These are phyloP conservation scores for Calliopsis andreniformis DNA, from an alignment of 1,140 invertebrate species.

Conservation along the genomic window DNA sequence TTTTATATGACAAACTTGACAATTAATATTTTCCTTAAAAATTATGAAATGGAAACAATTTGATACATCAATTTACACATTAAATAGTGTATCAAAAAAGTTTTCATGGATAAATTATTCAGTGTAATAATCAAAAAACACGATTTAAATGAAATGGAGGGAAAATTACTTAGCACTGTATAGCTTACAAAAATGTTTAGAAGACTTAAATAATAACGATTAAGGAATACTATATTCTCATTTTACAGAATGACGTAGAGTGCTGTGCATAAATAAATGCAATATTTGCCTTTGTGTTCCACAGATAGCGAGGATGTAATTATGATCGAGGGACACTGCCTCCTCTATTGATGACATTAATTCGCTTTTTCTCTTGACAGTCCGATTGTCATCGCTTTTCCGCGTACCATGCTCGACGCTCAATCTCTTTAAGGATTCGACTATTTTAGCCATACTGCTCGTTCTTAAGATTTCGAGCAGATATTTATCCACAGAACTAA, in stretches of 20 bases:
- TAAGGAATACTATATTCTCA: slow-evolving; percentile 6
- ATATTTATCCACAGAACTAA: slow-evolving; percentile 26
- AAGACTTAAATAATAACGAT: not conserved
- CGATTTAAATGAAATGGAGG: slow-evolving; percentile 6
- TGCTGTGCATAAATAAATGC: slow-evolving; percentile 31
- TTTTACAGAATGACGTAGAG: slow-evolving; percentile 23
- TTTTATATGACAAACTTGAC: not conserved
- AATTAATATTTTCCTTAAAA: not conserved
- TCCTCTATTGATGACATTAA: slow-evolving; percentile 65
- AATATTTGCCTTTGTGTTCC: slow-evolving; percentile 69
- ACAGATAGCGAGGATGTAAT: slow-evolving; percentile 73
- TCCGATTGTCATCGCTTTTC: slow-evolving; percentile 24
- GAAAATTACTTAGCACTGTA: not conserved
- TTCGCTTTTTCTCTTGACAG: slow-evolving; percentile 50
- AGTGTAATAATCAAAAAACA: not conserved
- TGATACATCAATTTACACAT: too few relatives aligned
- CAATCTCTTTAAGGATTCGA: slow-evolving; percentile 63
- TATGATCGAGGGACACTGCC: slow-evolving; percentile 58
- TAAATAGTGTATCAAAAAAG: too few relatives aligned
- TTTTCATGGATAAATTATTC: not conserved
- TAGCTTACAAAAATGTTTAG: not conserved
- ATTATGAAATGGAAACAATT: too few relatives aligned
- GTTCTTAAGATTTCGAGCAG: not conserved
- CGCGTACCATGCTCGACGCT: slow-evolving; percentile 56
- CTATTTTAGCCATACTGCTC: slow-evolving; percentile 64